Percentiles rank a stretch among this genome's conserved stretches.
Evolutionary conservation across 2,797 vertebrate species (phyloP).

Genomic region (Pantherophis alleghaniensis): DNA sequence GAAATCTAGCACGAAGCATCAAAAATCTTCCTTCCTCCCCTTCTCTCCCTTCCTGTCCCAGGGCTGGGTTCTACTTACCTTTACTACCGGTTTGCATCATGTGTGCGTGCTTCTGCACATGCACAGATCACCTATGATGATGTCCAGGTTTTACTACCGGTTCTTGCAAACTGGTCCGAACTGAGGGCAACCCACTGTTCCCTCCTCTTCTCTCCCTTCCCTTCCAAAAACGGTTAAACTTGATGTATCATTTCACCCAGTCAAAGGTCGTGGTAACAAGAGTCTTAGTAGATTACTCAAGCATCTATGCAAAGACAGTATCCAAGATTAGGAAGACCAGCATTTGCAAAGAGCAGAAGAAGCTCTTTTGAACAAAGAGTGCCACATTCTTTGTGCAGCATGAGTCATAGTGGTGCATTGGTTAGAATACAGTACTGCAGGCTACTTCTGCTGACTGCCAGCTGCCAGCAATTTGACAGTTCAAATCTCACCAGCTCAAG

Average conservation of each 20-base stretch:
- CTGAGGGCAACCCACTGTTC: too few species aligned
- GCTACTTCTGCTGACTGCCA: too few species aligned
- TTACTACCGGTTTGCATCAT: too few species aligned
- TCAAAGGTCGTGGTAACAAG: background rate
- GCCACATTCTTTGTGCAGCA: background rate
- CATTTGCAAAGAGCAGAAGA: background rate
- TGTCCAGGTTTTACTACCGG: too few species aligned
- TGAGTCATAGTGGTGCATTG: too few species aligned
- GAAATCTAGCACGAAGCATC: background rate
- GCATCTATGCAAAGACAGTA: background rate
- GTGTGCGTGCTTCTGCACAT: too few species aligned
- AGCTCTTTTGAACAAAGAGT: background rate
- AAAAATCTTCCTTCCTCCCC: background rate
- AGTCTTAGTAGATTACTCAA: background rate
- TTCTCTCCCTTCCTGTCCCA: background rate
- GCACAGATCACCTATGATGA: too few species aligned
- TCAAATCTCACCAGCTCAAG: too few species aligned
- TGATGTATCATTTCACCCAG: background rate
- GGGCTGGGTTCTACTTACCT: too few species aligned
- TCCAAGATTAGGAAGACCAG: background rate
- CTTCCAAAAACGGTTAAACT: background rate
- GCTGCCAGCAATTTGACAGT: too few species aligned
- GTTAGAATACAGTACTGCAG: too few species aligned
- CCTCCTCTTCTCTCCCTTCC: background rate
- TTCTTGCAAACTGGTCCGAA: too few species aligned